Conservation (phyloP, 1,140 invertebrate genomes). For the Calosoma granatense region DNA sequence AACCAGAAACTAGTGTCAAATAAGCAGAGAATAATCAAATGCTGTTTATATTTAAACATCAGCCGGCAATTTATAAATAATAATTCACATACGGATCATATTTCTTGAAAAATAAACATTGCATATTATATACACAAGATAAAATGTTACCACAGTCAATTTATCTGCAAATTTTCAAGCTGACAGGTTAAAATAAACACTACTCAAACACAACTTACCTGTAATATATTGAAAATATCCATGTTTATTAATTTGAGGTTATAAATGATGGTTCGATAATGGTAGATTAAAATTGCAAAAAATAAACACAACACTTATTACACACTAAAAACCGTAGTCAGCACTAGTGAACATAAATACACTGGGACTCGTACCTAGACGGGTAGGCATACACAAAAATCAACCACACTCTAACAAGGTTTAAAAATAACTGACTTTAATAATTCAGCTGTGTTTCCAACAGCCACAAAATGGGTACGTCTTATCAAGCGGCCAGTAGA, state of each 20-base stretch:
- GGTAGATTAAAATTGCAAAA: slow-evolving; percentile 12
- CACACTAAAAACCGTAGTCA: slow-evolving; percentile 4
- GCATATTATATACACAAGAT: too few relatives aligned
- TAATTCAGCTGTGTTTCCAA: not conserved
- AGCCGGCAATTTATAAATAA: too few relatives aligned
- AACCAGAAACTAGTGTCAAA: too few relatives aligned
- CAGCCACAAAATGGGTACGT: not conserved
- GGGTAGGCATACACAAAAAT: not conserved
- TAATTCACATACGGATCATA: too few relatives aligned
- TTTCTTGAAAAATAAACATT: too few relatives aligned
- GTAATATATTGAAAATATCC: slow-evolving; percentile 13
- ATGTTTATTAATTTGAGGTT: slow-evolving; percentile 15
- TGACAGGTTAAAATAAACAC: too few relatives aligned
- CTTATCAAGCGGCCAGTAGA: not conserved
- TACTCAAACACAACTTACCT: too few relatives aligned
- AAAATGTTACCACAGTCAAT: too few relatives aligned
- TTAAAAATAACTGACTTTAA: slow-evolving; percentile 18
- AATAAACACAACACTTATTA: slow-evolving; percentile 13
- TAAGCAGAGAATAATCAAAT: too few relatives aligned
- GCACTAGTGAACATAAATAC: slow-evolving; percentile 10
- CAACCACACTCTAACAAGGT: slow-evolving; percentile 12
- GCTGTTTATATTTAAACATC: too few relatives aligned
- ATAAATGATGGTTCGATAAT: slow-evolving; percentile 12
- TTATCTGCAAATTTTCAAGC: too few relatives aligned
- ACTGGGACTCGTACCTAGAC: slow-evolving; percentile 11